These are phyloP conservation scores for Chironomus tentans DNA, from an alignment of 2,888 invertebrate species.

Conservation along the genomic window DNA sequence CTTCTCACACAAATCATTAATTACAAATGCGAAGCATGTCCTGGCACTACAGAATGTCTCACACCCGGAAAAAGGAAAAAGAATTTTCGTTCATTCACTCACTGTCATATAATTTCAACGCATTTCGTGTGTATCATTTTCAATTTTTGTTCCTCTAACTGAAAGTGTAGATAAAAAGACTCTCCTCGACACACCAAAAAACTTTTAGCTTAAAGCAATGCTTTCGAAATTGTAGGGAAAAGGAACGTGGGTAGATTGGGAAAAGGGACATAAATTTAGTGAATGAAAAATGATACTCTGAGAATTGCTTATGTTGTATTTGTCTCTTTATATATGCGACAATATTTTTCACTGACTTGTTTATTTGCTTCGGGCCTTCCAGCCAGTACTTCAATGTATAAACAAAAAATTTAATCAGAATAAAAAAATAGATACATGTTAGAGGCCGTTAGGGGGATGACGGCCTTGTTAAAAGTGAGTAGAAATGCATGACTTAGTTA, in stretches of 20 bases:
- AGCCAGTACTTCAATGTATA: no score
- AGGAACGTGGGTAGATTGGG: background rate
- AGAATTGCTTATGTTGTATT: conserved; percentile 4
- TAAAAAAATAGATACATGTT: no score
- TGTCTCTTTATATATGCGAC: background rate
- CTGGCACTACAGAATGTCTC: background rate
- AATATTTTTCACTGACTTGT: conserved; percentile 10
- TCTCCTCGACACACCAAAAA: no score
- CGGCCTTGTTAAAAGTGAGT: no score
- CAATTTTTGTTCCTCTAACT: no score
- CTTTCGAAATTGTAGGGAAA: no score
- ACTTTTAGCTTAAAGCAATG: no score
- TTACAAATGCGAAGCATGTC: conserved; percentile 23
- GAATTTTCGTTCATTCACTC: background rate
- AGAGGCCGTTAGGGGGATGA: no score
- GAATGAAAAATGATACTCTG: conserved; percentile 20
- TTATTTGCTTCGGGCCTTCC: background rate
- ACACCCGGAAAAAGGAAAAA: background rate
- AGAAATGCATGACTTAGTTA: no score
- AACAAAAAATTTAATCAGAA: no score
- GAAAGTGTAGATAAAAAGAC: no score
- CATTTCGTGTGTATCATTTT: background rate
- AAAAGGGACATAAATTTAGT: background rate
- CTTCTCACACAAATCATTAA: conserved; percentile 14
- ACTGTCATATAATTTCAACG: background rate